A percentile compares a stretch with the other conserved stretches of the same genome.
Evolutionary conservation across 1,140 invertebrate species (phyloP).

Genomic region (Myzus persicae): DNA sequence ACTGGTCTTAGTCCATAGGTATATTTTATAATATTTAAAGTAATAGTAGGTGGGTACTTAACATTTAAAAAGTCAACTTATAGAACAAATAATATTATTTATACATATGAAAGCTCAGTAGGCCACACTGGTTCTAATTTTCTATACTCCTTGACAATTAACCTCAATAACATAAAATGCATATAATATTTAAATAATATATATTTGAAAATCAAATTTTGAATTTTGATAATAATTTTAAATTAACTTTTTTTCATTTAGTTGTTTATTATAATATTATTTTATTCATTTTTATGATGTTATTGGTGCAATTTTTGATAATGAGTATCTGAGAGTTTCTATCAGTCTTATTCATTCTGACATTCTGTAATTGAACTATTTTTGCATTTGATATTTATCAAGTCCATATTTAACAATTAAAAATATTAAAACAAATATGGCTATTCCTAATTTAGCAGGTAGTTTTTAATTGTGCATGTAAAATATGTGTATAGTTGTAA

Average conservation of each 20-base stretch:
- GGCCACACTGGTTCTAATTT: not conserved
- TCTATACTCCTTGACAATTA: constrained; percentile 28
- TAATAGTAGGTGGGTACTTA: too few species aligned
- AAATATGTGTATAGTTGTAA: constrained; percentile 44
- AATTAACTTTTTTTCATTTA: not conserved
- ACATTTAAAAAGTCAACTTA: not conserved
- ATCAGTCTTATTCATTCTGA: too few species aligned
- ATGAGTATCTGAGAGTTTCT: not conserved
- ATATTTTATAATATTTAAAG: too few species aligned
- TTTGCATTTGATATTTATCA: not conserved
- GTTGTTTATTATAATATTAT: not conserved
- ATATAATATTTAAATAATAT: not conserved
- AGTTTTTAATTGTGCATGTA: not conserved
- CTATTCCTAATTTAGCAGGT: constrained; percentile 45
- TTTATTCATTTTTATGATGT: not conserved
- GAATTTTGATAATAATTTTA: constrained; percentile 35
- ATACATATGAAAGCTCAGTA: not conserved
- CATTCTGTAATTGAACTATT: not conserved
- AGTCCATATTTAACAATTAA: not conserved
- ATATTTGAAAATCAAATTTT: not conserved
- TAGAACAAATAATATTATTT: not conserved
- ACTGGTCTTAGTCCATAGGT: too few species aligned
- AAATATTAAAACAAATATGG: not conserved
- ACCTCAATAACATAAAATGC: not conserved
- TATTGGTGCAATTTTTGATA: not conserved